Base-by-base conservation (phyloP, 2,888 invertebrate species). In the Congeria kusceri region DNA sequence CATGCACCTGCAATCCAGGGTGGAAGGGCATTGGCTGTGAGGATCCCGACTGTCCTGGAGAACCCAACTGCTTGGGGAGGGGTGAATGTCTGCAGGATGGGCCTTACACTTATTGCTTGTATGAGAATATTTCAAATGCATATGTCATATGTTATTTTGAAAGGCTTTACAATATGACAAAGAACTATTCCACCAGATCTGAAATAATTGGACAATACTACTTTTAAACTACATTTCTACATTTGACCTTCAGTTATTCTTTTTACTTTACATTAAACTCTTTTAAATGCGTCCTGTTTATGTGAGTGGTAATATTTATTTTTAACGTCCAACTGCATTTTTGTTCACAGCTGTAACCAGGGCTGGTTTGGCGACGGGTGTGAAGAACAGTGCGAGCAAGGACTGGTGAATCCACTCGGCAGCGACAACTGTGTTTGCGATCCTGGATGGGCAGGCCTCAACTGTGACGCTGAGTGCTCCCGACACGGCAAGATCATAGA, bases 11-110 rank as follows among this genome's bases (percentile, higher is more conserved):
- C 82, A 32, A 85, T 15, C 83, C 83, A 5, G 90, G 89, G 27
- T 90, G 90, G 90, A 72, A 70, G 29, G 87, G 82, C n/a, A 69
- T 86, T 18, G 90, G 90, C 11, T 90, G 90, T 86, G 89, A 90
- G 71, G 53, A 81, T 13, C 62, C 88, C 18, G 89, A 90, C 64
- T 90, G 90, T 76, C 86, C 90, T 3, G 90, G 90, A 1, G 76
- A 77, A 1, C 87, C 87, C 13, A 87, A 90, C 79, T 90, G 90
- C 70, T 85, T 83, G 46, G 49, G 80, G 23, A 63, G 82, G 58
- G 88, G 89, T 4, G 18, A 27, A 13, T 89, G 89, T 80, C 18
- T 62, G 25, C 73, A 82, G 58, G 77, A 49, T 39, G 64, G 68
- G 15, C 27, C 61, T 0, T 70, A 86, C 61, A 84, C 87, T 53